phyloP scores from a whole-genome alignment of 2,888 invertebrate species.

The Zele albiditarsus region DNA sequence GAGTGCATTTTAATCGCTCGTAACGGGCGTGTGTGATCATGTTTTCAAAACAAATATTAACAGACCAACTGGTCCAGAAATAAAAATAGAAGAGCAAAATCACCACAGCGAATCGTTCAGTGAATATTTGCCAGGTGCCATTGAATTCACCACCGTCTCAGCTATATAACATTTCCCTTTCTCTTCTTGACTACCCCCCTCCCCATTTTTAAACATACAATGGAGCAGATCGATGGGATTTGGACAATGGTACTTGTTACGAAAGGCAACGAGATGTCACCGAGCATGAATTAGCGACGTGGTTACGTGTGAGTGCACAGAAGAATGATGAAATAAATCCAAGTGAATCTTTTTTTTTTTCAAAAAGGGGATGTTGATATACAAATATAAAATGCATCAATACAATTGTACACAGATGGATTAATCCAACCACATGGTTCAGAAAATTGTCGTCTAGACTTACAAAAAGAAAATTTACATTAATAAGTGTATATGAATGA shows the following conservation, averaged over 20 bases:
- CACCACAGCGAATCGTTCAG: constrained; percentile 56
- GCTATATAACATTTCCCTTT: neutral
- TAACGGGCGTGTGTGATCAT: neutral
- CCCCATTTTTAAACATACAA: constrained; percentile 46
- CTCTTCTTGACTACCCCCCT: neutral
- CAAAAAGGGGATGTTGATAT: constrained; percentile 42
- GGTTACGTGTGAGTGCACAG: constrained; percentile 39
- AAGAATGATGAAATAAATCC: constrained; percentile 46
- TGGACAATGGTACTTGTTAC: constrained; percentile 70
- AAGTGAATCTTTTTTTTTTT: neutral
- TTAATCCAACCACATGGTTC: constrained; percentile 43
- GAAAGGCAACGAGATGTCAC: constrained; percentile 69
- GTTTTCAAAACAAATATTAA: constrained; percentile 39
- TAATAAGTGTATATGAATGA: too few relatives aligned
- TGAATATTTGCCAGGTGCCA: constrained; percentile 51
- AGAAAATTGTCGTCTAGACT: neutral
- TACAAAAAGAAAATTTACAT: constrained; percentile 29
- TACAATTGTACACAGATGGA: constrained; percentile 58
- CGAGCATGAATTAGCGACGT: constrained; percentile 68
- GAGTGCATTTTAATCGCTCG: constrained; percentile 28
- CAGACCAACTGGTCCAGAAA: constrained; percentile 18
- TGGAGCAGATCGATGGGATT: constrained; percentile 59
- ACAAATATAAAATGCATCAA: constrained; percentile 9
- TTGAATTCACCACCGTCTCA: neutral
- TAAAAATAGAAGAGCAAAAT: neutral